Evolutionary conservation across 1,140 invertebrate species (phyloP), one percentile per base, ranked within the genome.

Genomic region (Metopolophium dirhodum): DNA sequence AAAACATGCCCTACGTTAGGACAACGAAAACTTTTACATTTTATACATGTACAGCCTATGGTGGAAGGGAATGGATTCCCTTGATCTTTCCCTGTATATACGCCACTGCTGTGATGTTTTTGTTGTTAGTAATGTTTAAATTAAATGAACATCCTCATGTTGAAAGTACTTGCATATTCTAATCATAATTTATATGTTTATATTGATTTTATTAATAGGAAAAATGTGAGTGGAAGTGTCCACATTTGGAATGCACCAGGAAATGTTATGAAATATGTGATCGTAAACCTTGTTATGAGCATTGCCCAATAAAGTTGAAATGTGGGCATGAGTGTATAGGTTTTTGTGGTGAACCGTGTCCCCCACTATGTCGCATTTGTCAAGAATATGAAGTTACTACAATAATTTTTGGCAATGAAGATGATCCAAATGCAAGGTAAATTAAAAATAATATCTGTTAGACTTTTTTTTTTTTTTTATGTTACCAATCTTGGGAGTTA

Each of bases 331-430:
- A 94, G 7, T 97, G 97, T 95, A 95, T 96, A 94, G 97, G 97
- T 45, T 96, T 97, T 90, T 97, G 97, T 95, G 97, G 97, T 30
- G 97, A 97, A 94, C 95, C 95, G 94, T 96, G 96, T 95, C 96
- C 95, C 95, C 96, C 95, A 87, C 94, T 96, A 37, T 96, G 96
- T 94, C 94, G 95, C 8, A 91, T 95, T 88, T 96, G 96, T 94
- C 91, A 95, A 89, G 94, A 95, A 35, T 95, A 95, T 2, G 90
- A 95, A 90, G 95, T 96, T 95, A 94, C 95, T 49, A 95, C 95
- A 41, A 95, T 96, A 85, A 96, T 97, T 94, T 95, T 97, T 94
- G 96, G 96, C 18, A 95, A 95, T 94, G 96, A 96, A 94, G 96
- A 96, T 94, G 96, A 96, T 4, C 95, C 95, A 51, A 95, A 96